Evolutionary conservation across 2,113 vertebrate genomes (phyloP), one percentile per base, ranked within the genome.

Genomic region (Chlamydotis undulata): DNA sequence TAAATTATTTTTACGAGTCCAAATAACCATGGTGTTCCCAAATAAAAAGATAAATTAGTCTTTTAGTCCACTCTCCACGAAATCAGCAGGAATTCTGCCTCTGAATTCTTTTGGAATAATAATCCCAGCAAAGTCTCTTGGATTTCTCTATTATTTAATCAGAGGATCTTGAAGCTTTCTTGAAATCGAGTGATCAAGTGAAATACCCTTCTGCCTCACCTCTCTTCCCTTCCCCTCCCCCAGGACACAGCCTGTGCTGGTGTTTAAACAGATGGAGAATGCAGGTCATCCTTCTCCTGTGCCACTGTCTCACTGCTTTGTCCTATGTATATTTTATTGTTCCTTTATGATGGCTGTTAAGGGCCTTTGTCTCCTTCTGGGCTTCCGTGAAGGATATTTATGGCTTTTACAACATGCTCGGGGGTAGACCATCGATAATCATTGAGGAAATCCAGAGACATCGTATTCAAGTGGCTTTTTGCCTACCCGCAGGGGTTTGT

Each of bases 341-440:
- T 96, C 74, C 80, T 97, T 96, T 92, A 92, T 91, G 85, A 60
- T 84, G 69, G 75, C 95, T 96, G 29, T 91, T 94, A 97, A 93
- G 57, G 86, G 90, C 79, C 81, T 95, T 52, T 79, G 67, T 95
- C 64, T 93, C 88, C 83, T 97, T 80, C 83, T 90, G 90, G 74
- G 81, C 93, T 96, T 95, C 94, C 7, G 80, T 89, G 91, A 95
- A 18, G 85, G 80, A 85, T 91, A 90, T 96, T 95, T 97, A 94
- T 83, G 92, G 75, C 81, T 85, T 96, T 89, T 95, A 91, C 79
- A 85, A 45, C 43, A 3, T 61, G 70, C 94, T 95, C 23, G 41
- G 87, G 90, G 95, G 19, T 68, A 89, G 78, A 43, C 65, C 79
- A 37, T 94, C 3, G 26, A 74, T 96, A 97, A 93, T 95, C 79